phyloP scores from a whole-genome alignment of 2,797 vertebrate species.

The Heliangelus exortis region DNA sequence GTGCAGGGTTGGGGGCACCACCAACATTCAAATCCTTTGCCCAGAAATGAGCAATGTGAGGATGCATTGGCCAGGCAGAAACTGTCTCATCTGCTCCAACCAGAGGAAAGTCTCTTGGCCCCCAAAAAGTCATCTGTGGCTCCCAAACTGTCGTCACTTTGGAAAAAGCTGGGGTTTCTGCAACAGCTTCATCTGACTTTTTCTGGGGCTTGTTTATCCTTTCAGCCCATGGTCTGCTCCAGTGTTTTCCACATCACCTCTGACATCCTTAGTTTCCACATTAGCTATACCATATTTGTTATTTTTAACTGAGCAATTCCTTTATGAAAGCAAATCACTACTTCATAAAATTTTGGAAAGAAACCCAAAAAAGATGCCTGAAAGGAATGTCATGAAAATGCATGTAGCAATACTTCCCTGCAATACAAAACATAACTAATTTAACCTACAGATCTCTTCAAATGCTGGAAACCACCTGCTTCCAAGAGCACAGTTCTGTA shows the following conservation, averaged over 20 bases:
- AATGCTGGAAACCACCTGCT: conserved; percentile 52
- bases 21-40: not conserved
- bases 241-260: conserved; percentile 35
- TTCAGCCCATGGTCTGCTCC: not conserved
- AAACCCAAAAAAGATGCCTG: conserved; percentile 3
- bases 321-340: conserved; percentile 53
- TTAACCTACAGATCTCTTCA: conserved; percentile 32
- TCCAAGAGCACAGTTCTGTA: not conserved
- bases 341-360: conserved; percentile 27
- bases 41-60: not conserved
- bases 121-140: not conserved
- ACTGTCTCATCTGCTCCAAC: not conserved
- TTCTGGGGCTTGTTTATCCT: conserved; percentile 19
- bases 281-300: conserved; percentile 55
- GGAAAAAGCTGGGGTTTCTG: not conserved
- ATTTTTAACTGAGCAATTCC: conserved; percentile 59
- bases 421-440: conserved; percentile 29
- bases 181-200: not conserved
- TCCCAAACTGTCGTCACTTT: conserved; percentile 22
- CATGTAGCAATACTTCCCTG: conserved; percentile 45
- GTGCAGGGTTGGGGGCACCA: not conserved
- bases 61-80: not conserved
- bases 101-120: not conserved
- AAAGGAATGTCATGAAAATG: conserved; percentile 57
- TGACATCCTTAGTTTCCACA: conserved; percentile 54